A percentile compares a stretch with the other conserved stretches of the same genome.
These are phyloP conservation scores for Drosophila sp. DNA, from an alignment of 1,140 invertebrate genomes.

Conservation along the genomic window DNA sequence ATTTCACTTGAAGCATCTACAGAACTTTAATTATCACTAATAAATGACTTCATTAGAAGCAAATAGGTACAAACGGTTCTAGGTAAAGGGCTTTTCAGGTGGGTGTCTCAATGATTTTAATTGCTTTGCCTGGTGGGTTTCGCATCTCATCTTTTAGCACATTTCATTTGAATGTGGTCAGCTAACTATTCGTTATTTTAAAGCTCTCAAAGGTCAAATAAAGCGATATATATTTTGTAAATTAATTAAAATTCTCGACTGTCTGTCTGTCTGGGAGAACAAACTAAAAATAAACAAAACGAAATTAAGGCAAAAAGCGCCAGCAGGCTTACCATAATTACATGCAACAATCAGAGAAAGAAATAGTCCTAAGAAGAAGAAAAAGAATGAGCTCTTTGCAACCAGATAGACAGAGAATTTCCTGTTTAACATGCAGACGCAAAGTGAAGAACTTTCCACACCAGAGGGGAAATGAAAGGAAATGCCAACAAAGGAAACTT, in stretches of 20 bases:
- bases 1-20: constrained; percentile 24
- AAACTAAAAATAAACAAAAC: constrained; percentile 26
- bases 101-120: not conserved
- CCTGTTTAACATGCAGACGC: not conserved
- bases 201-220: constrained; percentile 3
- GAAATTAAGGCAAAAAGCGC: constrained; percentile 19
- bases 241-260: constrained; percentile 24
- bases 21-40: constrained; percentile 21
- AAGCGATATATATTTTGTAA: not conserved
- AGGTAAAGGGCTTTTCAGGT: not conserved
- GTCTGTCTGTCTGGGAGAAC: not conserved
- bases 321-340: constrained; percentile 35
- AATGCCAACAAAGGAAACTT: constrained; percentile 4
- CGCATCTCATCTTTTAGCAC: not conserved
- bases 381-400: not conserved
- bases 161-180: not conserved
- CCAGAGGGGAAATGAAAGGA: not conserved
- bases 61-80: not conserved
- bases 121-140: not conserved
- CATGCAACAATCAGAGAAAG: constrained; percentile 6
- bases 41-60: constrained; percentile 13
- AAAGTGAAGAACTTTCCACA: not conserved
- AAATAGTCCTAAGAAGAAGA: not conserved
- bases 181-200: not conserved
- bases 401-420: not conserved